Conservation (phyloP, 2,797 vertebrate genomes). For the Micromesistius poutassou region DNA sequence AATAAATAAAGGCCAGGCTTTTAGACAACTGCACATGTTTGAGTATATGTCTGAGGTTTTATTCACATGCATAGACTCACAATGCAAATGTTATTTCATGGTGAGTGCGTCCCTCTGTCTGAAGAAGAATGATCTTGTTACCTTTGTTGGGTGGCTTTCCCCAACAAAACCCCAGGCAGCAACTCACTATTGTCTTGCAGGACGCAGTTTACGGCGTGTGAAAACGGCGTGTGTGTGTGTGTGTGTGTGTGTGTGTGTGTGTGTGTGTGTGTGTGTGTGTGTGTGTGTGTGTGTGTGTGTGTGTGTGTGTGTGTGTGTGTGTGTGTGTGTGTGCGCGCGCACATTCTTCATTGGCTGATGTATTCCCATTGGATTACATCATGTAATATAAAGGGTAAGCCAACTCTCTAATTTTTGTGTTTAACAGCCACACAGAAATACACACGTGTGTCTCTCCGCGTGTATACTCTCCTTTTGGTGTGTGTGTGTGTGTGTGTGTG, state of each 20-base stretch:
- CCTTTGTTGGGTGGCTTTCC: background rate
- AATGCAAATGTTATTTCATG: background rate
- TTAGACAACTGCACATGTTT: background rate
- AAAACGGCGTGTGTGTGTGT: background rate
- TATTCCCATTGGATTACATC: background rate
- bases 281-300: background rate
- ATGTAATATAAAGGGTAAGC: background rate
- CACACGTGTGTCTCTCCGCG: background rate
- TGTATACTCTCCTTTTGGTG: background rate
- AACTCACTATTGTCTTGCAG: background rate
- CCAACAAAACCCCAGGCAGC: background rate
- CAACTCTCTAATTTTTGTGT: background rate
- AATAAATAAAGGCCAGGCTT: background rate
- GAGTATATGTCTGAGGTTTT: background rate
- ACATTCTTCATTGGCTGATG: background rate
- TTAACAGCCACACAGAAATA: too few relatives aligned
- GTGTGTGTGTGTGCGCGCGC: background rate
- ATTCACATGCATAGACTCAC: background rate
- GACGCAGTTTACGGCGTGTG: background rate
- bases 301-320: background rate
- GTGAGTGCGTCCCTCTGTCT: background rate
- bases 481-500: too few relatives aligned
- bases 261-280: constrained; percentile 2
- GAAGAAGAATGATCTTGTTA: background rate
- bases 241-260: background rate